These are phyloP conservation scores for Boloria euphrosyne DNA, from an alignment of 2,888 invertebrate species.

Conservation along the genomic window DNA sequence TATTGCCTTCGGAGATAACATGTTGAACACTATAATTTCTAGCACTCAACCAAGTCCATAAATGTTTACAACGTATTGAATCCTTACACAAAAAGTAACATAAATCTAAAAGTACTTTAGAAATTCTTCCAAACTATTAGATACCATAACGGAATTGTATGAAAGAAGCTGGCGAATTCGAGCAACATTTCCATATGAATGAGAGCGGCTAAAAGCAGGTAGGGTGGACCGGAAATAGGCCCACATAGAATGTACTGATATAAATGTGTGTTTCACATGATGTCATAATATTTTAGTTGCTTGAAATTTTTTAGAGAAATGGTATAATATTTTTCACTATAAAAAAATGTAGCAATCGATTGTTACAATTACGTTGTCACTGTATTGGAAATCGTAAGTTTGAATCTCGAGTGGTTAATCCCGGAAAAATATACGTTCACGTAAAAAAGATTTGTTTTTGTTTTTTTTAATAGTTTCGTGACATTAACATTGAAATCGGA, in stretches of 20 bases:
- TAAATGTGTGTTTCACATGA: constrained; percentile 12
- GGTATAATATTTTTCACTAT: too few relatives aligned
- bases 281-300: too few relatives aligned
- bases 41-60: neutral
- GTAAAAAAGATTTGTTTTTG: too few relatives aligned
- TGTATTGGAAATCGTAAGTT: too few relatives aligned
- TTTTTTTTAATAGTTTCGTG: too few relatives aligned
- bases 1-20: too few relatives aligned
- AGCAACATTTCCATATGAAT: constrained; percentile 75
- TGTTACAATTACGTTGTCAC: too few relatives aligned
- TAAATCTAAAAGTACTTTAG: constrained; percentile 48
- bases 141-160: constrained; percentile 41
- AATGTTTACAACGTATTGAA: constrained; percentile 17
- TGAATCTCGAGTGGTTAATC: too few relatives aligned
- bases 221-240: constrained; percentile 66
- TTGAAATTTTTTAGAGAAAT: too few relatives aligned
- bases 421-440: too few relatives aligned
- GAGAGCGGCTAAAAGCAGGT: constrained; percentile 69
- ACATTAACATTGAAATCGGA: too few relatives aligned
- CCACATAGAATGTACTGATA: constrained; percentile 20
- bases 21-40: neutral
- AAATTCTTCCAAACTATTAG: constrained; percentile 47
- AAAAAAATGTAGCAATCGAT: too few relatives aligned
- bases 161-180: constrained; percentile 49
- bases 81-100: constrained; percentile 30